These are phyloP conservation scores for Noctua janthina DNA, from an alignment of 2,888 invertebrate species.

Conservation along the genomic window DNA sequence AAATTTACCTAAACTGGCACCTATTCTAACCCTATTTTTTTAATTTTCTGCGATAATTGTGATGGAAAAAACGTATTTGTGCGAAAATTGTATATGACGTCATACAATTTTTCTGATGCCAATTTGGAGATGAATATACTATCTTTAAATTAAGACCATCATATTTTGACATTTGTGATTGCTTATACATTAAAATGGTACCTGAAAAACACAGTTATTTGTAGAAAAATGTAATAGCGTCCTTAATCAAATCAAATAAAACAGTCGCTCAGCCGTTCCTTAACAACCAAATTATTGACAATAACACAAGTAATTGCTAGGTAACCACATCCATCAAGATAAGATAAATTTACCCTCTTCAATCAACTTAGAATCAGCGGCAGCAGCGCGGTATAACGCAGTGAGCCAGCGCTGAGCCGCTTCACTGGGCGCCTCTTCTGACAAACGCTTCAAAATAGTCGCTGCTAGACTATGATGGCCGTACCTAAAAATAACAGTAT, in stretches of 20 bases:
- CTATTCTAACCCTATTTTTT: too few relatives aligned
- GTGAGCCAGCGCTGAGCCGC: slow-evolving; percentile 97
- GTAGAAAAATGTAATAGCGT: too few relatives aligned
- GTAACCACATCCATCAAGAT: background rate
- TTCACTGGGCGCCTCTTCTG: slow-evolving; percentile 95
- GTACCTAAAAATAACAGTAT: slow-evolving; percentile 85
- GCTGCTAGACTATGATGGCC: slow-evolving; percentile 94
- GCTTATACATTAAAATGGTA: too few relatives aligned
- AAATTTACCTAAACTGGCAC: too few relatives aligned
- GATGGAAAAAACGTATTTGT: too few relatives aligned
- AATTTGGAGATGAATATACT: too few relatives aligned
- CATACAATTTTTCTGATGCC: too few relatives aligned
- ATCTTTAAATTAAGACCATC: too few relatives aligned
- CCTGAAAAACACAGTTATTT: too few relatives aligned
- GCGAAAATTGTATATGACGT: too few relatives aligned
- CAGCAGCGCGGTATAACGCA: slow-evolving; percentile 94
- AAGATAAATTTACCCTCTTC: slow-evolving; percentile 80
- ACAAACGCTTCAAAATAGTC: slow-evolving; percentile 91
- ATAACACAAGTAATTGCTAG: background rate
- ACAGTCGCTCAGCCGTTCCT: background rate
- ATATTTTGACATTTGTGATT: too few relatives aligned
- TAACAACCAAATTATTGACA: background rate
- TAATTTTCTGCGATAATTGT: too few relatives aligned
- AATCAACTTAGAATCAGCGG: slow-evolving; percentile 92
- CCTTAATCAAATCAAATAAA: background rate